phyloP scores from a whole-genome alignment of 2,888 invertebrate species.

The Amphipoea lucens region DNA sequence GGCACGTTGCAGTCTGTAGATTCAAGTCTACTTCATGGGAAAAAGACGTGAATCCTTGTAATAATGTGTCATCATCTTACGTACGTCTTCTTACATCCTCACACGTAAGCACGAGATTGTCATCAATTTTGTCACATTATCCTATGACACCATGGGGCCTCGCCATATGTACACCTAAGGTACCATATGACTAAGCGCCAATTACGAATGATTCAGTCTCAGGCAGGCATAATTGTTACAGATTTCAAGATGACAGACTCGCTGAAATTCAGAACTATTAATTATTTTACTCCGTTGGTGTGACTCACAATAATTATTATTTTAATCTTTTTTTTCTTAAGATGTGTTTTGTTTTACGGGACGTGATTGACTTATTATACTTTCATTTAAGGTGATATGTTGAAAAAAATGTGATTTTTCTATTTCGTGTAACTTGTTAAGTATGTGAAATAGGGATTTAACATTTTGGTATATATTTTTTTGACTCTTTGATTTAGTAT shows the following conservation, averaged over 20 bases:
- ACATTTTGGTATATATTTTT: no score
- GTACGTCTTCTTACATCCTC: neutral
- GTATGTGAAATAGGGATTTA: no score
- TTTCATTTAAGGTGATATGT: neutral
- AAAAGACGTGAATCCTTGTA: neutral
- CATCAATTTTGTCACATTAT: slow-evolving; percentile 21
- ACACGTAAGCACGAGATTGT: slow-evolving; percentile 9
- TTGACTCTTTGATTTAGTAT: no score
- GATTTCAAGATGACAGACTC: slow-evolving; percentile 37
- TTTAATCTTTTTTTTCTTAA: neutral
- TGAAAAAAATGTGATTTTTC: no score
- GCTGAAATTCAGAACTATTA: slow-evolving; percentile 24
- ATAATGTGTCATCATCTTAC: neutral
- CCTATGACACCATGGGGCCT: slow-evolving; percentile 4
- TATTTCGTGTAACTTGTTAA: no score
- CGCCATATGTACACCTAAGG: neutral
- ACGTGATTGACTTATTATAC: neutral
- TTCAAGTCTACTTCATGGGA: slow-evolving; percentile 1
- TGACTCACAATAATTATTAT: slow-evolving; percentile 14
- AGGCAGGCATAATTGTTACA: neutral
- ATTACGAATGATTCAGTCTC: slow-evolving; percentile 29
- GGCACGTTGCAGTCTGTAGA: neutral
- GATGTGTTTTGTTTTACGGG: neutral
- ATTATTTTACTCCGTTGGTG: neutral
- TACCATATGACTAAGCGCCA: slow-evolving; percentile 35